phyloP scores from a whole-genome alignment of 2,888 invertebrate species.

The Mythimna pallens region DNA sequence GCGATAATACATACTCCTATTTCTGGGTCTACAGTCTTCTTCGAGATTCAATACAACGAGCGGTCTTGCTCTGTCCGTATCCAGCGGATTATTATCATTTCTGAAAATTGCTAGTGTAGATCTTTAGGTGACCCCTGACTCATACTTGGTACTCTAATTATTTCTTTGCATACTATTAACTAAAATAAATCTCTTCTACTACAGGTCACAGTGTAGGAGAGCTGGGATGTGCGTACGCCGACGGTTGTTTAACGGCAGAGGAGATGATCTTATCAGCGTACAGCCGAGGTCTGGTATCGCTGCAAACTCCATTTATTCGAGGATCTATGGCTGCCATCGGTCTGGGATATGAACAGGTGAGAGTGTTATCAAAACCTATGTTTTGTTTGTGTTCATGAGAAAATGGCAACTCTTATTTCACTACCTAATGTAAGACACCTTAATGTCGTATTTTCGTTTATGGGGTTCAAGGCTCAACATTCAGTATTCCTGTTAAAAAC shows the following conservation, averaged over 20 bases:
- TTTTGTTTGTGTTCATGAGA: neutral
- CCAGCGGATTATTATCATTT: neutral
- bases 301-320: slow-evolving; percentile 92
- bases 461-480: neutral
- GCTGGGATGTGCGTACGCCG: slow-evolving; percentile 98
- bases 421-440: neutral
- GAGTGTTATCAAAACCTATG: neutral
- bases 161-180: neutral
- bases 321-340: slow-evolving; percentile 98
- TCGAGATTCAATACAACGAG: neutral
- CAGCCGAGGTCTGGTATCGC: slow-evolving; percentile 94
- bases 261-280: slow-evolving; percentile 96
- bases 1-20: neutral
- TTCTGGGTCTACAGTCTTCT: neutral
- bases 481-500: neutral
- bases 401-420: neutral
- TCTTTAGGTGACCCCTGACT: neutral
- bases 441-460: neutral
- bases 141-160: neutral
- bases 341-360: slow-evolving; percentile 89
- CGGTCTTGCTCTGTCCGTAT: neutral
- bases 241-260: slow-evolving; percentile 96
- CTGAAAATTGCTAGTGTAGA: neutral
- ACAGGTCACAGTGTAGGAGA: slow-evolving; percentile 98
- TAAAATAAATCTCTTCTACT: neutral